Evolutionary conservation across 2,113 vertebrate genomes (phyloP), one percentile per base, ranked within the genome.

Genomic region (Struthio camelus): DNA sequence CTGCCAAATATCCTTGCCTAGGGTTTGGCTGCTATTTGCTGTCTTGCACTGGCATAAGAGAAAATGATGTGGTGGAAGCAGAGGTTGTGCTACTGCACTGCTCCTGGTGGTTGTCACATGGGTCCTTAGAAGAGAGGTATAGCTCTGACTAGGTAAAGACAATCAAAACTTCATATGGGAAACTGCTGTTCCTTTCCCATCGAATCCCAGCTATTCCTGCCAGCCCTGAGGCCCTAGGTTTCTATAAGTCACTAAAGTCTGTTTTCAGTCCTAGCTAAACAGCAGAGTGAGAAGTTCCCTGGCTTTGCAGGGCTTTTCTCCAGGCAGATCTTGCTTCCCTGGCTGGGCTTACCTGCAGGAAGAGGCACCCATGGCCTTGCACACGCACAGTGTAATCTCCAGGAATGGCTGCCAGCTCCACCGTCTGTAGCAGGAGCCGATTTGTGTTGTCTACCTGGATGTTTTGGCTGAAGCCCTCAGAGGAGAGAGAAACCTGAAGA

Each of bases 391-490:
- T 95, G 64, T 98, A 98, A 34, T 96, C 89, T 12, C 56, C 97
- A 8, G 97, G 85, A 46, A 98, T 76, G 53, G 90, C 69, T 71
- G 97, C 94, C 48, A 98, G 88, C 20, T 70, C 6, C 69, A 91
- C 93, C 90, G 98, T 98, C 86, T 99, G 99, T 59, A 99, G 97
- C 44, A 99, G 95, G 42, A 99, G 97, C 62, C 98, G 98, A 93
- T 99, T 99, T 85, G 64, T 75, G 10, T 95, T 87, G 46, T 98
- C 97, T 65, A 99, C 94, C 15, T 8, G 85, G 75, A 99, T 98
- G 19, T 77, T 71, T 76, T 98, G 67, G 80, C 73, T 91, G 83
- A 98, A 97, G 5, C 25, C 92, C 14, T 89, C 85, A 84, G 95
- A 97, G 76, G 96, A 95, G 40, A 90, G 78, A 80, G 90, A 97